Evolutionary conservation across 2,113 vertebrate genomes (phyloP), one percentile per base, ranked within the genome.

Genomic region (Merops nubicus): DNA sequence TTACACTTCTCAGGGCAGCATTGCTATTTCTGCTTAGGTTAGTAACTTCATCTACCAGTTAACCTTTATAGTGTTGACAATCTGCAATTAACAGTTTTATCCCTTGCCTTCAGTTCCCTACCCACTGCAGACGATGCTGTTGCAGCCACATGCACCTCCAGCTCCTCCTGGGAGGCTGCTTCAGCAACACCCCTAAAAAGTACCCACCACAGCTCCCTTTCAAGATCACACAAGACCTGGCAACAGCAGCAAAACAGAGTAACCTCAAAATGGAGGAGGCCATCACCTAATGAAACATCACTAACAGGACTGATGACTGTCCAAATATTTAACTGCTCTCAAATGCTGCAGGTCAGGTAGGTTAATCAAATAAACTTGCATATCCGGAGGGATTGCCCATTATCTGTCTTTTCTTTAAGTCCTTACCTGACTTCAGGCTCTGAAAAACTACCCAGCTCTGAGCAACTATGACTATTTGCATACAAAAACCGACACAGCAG

Each of bases 261-360:
- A 43, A 81, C 68, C 60, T 57, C 23, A 8, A 81, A 91, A 87
- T 4, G 45, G 36, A 85, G 64, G 74, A 77, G 67, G 70, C 89
- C 72, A 43, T 74, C 89, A 63, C 91, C 93, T 92, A 96, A 93
- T 50, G 87, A 65, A 94, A 93, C 82, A 74, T 36, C 73, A 86
- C 88, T 90, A 95, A 72, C 54, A 9, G 79, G 68, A 69, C 93
- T 86, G 94, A 80, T 92, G 88, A 92, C 91, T 93, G 76, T 91
- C 96, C 93, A 95, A 97, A 94, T 94, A 96, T 80, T 94, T 91
- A 92, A 93, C 89, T 84, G 84, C 83, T 93, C 88, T 91, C 73
- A 1, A 93, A 43, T 26, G 83, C 77, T 38, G 43, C 2, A 0
- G 92, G 76, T 91, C 92, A 90, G 62, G 47, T 47, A 73, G 74